Evolutionary conservation across 1,140 invertebrate species (phyloP).

Genomic region (Sitodiplosis mosellana): DNA sequence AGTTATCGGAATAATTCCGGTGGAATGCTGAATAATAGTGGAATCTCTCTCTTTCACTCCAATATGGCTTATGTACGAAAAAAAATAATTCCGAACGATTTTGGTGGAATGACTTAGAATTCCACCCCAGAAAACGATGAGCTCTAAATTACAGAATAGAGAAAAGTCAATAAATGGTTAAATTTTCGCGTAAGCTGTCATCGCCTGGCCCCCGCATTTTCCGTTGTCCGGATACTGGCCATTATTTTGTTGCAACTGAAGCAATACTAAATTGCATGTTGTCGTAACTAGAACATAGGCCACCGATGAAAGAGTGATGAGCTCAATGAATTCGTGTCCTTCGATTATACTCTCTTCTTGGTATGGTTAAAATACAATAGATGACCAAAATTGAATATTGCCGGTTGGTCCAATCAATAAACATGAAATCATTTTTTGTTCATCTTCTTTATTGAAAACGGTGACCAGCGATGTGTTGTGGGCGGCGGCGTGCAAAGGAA

Average conservation of each 20-base stretch:
- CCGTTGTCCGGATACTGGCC: conserved; percentile 49
- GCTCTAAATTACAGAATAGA: no score
- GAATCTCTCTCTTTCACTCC: no score
- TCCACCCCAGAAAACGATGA: background rate
- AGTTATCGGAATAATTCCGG: no score
- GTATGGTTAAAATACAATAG: conserved; percentile 72
- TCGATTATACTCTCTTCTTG: conserved; percentile 66
- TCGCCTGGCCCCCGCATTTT: conserved; percentile 59
- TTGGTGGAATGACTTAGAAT: no score
- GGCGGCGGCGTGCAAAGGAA: conserved; percentile 80
- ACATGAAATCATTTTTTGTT: conserved; percentile 65
- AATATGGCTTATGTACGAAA: no score
- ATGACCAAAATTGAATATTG: conserved; percentile 77
- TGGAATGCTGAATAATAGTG: no score
- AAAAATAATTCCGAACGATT: no score
- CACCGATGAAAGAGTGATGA: conserved; percentile 46
- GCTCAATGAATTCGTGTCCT: conserved; percentile 62
- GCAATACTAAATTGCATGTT: conserved; percentile 66
- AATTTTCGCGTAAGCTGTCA: conserved; percentile 63
- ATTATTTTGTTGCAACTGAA: conserved; percentile 38
- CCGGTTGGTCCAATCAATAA: conserved; percentile 88
- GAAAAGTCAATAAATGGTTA: conserved; percentile 25
- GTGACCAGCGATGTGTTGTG: conserved; percentile 78
- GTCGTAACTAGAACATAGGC: conserved; percentile 79
- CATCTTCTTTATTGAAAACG: conserved; percentile 48